A percentile compares a stretch with the other conserved stretches of the same genome.
Conservation (phyloP, 1,140 invertebrate genomes). For the Mercenaria mercenaria region DNA sequence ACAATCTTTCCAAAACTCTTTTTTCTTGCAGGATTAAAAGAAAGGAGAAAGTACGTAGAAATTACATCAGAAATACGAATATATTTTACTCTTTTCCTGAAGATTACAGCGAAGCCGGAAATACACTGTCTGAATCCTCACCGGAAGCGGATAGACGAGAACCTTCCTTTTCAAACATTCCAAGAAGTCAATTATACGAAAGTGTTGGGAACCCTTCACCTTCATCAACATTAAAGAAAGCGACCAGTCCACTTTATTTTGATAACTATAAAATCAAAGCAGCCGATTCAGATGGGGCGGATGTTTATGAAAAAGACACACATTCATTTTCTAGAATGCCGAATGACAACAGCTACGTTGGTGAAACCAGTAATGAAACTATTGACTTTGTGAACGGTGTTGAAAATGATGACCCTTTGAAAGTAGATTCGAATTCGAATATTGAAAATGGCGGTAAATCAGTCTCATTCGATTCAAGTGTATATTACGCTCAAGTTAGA, state of each 20-base stretch:
- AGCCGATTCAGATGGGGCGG: background rate
- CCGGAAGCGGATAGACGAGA: slow-evolving; percentile 19
- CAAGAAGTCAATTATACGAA: slow-evolving; percentile 6
- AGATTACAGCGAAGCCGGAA: slow-evolving; percentile 55
- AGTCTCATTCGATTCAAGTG: slow-evolving; percentile 33
- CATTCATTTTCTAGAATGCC: slow-evolving; percentile 6
- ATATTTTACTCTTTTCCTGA: slow-evolving; percentile 66
- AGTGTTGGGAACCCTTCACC: background rate
- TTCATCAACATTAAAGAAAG: background rate
- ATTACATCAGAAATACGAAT: slow-evolving; percentile 63
- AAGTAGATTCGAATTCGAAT: background rate
- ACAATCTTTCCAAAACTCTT: no score
- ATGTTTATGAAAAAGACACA: background rate
- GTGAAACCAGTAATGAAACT: slow-evolving; percentile 29
- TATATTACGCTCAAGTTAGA: slow-evolving; percentile 32
- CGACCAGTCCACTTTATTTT: background rate
- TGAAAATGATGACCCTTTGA: background rate
- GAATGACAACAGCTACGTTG: slow-evolving; percentile 18
- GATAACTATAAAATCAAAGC: background rate
- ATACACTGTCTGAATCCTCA: slow-evolving; percentile 30
- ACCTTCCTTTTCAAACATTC: background rate
- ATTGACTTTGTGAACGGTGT: slow-evolving; percentile 47
- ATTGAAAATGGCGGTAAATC: slow-evolving; percentile 29
- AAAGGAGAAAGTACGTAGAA: slow-evolving; percentile 46
- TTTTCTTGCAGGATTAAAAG: slow-evolving; percentile 52